Conservation (phyloP, 1,140 invertebrate species). For the Carcinoscorpius rotundicauda region DNA sequence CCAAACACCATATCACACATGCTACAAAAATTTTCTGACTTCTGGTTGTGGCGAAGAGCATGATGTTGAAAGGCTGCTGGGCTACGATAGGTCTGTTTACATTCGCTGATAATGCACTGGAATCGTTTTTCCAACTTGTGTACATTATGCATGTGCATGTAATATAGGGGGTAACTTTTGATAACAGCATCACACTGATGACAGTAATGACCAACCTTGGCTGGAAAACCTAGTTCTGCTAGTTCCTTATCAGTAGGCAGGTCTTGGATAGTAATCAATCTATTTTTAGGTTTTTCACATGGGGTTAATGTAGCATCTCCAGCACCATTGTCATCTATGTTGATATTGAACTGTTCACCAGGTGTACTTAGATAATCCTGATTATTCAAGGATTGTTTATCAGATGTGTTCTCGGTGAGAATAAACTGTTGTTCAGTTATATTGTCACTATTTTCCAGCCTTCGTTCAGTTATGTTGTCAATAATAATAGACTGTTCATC, state of each 20-base stretch:
- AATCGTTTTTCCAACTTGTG: constrained; percentile 26
- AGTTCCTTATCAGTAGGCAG: constrained; percentile 22
- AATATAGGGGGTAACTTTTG: constrained; percentile 26
- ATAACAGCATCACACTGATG: constrained; percentile 26
- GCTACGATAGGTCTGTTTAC: constrained; percentile 22
- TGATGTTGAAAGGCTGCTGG: constrained; percentile 22
- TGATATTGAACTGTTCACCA: too few species aligned
- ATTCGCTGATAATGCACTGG: constrained; percentile 25
- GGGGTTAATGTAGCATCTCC: too few species aligned
- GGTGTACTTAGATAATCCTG: too few species aligned
- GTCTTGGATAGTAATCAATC: neutral
- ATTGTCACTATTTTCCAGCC: too few species aligned
- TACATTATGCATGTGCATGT: constrained; percentile 28
- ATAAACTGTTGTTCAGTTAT: too few species aligned
- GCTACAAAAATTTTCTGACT: constrained; percentile 19
- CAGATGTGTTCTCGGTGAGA: too few species aligned
- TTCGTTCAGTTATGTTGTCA: too few species aligned
- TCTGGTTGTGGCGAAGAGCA: constrained; percentile 20
- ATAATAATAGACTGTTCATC: too few species aligned
- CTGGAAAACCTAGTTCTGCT: constrained; percentile 24
- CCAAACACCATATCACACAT: constrained; percentile 27
- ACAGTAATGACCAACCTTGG: constrained; percentile 27
- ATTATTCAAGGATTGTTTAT: too few species aligned
- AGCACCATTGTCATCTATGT: too few species aligned
- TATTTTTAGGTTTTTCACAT: too few species aligned